Base-by-base conservation (phyloP, 2,888 invertebrate genomes). In the Caenorhabditis afra region DNA sequence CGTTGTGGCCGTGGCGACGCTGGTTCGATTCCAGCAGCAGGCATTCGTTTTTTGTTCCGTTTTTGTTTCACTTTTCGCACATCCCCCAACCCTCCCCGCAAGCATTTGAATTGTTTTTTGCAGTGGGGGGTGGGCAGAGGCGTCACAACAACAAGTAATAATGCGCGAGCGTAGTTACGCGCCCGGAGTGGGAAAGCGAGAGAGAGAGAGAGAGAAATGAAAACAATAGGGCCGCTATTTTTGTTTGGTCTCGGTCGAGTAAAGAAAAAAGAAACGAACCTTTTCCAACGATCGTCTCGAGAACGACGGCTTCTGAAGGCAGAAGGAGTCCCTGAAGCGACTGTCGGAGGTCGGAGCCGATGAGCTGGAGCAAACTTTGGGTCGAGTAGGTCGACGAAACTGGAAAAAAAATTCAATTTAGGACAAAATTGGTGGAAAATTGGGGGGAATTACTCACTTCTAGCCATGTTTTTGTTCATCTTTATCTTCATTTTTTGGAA, bases 1-100 rank as follows among this genome's bases (percentile, higher is more conserved):
- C 87, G 87, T 87, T 87, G 87, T 87, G 87, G 87, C 87, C 87
- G 87, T 87, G 86, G 87, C 87, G 87, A 87, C 87, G 84, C 81
- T 79, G 85, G 87, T 87, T 87, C 86, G 87, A 87, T 88, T 87
- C 87, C 85, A 82, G 85, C 83, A 83, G 82, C 85, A 85, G 87
- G 87, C 87, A 87, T 66, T 73, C 11, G 7, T 11, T 41, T 41
- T 41, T 41, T 41, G 4, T 14, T 41, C 41, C 12, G 2, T 14
- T 14, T 41, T 41, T 41, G 41, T 29, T 29, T 29, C 29, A 29
- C 7, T 29, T 29, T 29, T 7, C 7, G 29, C 7, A 29, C 3
- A 29, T 29, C 29, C 29, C 29, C 29, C 29, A 29, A 3, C 7
- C 29, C 29, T 29, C n/a, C n/a, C n/a, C n/a, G n/a, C n/a, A n/a